phyloP scores from a whole-genome alignment of 2,888 invertebrate genomes.

The Temnothorax ravouxi region DNA sequence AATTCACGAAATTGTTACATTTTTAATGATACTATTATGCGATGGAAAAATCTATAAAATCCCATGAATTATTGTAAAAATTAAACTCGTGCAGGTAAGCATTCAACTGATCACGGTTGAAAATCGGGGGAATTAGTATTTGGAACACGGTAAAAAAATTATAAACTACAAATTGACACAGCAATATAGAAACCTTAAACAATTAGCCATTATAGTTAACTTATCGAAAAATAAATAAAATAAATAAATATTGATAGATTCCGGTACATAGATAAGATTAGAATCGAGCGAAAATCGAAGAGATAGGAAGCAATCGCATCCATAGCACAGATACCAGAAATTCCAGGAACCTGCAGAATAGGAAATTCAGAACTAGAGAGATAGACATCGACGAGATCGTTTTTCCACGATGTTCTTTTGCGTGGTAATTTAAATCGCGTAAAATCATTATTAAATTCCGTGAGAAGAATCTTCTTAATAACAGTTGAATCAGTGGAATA shows the following conservation, averaged over 20 bases:
- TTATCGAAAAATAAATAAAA: slow-evolving; percentile 22
- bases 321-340: slow-evolving; percentile 56
- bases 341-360: slow-evolving; percentile 55
- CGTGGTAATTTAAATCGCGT: slow-evolving; percentile 36
- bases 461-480: slow-evolving; percentile 6
- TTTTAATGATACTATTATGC: background rate
- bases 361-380: slow-evolving; percentile 46
- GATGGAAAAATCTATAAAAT: background rate
- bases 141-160: background rate
- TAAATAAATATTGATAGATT: slow-evolving; percentile 29
- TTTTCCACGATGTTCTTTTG: slow-evolving; percentile 41
- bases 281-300: slow-evolving; percentile 23
- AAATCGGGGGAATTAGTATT: background rate
- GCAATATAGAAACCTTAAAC: slow-evolving; percentile 29
- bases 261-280: background rate
- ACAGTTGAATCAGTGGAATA: slow-evolving; percentile 22
- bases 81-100: background rate
- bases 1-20: slow-evolving; percentile 51
- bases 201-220: slow-evolving; percentile 56
- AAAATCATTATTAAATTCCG: slow-evolving; percentile 60
- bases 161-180: background rate
- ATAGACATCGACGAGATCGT: slow-evolving; percentile 55
- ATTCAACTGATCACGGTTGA: background rate
- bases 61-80: background rate
- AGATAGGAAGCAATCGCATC: slow-evolving; percentile 33